Conservation (phyloP, 2,113 vertebrate species). For the Collichthys lucidus region DNA sequence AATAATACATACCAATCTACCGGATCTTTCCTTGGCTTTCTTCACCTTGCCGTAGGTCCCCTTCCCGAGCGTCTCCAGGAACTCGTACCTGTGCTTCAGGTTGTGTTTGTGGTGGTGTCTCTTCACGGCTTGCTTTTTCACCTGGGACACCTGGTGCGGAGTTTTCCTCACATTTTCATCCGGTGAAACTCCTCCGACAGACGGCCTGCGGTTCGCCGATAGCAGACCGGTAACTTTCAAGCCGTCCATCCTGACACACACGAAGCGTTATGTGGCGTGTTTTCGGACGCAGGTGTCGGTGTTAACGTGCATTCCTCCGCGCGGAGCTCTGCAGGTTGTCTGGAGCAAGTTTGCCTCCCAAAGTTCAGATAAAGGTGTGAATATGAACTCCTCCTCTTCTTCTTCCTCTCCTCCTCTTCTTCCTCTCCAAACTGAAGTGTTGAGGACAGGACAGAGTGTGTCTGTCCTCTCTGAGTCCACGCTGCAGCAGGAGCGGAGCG, state of each 20-base stretch:
- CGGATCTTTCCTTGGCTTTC: constrained; percentile 92
- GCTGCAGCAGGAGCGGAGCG: neutral
- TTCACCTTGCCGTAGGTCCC: constrained; percentile 97
- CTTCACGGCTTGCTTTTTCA: constrained; percentile 94
- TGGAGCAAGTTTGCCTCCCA: neutral
- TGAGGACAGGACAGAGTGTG: neutral
- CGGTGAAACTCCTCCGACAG: neutral
- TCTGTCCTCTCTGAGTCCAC: neutral
- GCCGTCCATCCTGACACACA: constrained; percentile 58
- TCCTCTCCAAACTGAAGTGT: no score
- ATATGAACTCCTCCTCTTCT: neutral
- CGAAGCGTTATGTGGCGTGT: neutral
- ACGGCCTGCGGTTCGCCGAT: constrained; percentile 20
- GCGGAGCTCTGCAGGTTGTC: neutral
- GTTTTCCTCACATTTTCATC: constrained; percentile 25
- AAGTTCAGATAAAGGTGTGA: neutral
- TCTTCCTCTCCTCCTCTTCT: no score
- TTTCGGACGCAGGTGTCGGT: constrained; percentile 8
- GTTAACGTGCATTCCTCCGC: constrained; percentile 41
- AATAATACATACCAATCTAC: constrained; percentile 87
- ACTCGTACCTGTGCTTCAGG: constrained; percentile 95
- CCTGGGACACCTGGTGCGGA: constrained; percentile 37
- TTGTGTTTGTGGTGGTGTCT: constrained; percentile 97
- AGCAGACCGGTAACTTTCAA: neutral
- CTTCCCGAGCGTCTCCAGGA: constrained; percentile 93